A percentile compares a stretch with the other conserved stretches of the same genome.
Evolutionary conservation across 2,113 vertebrate genomes (phyloP).

Genomic region (Rhinoptilus africanus): DNA sequence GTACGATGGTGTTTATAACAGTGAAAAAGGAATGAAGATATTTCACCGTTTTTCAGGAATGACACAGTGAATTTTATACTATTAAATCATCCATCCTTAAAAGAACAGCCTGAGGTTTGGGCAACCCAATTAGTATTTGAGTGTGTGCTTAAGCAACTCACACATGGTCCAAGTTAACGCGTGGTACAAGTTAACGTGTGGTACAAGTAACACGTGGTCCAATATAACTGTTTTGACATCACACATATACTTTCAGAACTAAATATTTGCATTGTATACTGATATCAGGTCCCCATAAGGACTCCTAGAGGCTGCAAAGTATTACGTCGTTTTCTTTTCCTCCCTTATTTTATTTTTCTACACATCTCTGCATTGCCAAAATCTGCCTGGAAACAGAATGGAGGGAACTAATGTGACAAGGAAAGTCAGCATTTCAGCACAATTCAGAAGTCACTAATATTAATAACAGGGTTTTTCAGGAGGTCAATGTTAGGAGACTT

Average conservation of each 20-base stretch:
- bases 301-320: background rate
- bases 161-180: background rate
- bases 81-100: background rate
- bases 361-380: background rate
- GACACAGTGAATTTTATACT: background rate
- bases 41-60: background rate
- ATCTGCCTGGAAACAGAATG: background rate
- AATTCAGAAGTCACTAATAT: background rate
- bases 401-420: background rate
- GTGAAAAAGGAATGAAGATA: background rate
- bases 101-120: background rate
- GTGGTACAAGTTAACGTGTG: background rate
- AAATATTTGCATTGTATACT: background rate
- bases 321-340: background rate
- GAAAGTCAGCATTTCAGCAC: background rate
- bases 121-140: background rate
- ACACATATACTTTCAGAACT: no score
- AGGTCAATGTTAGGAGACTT: background rate
- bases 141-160: background rate
- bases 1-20: fast-evolving
- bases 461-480: background rate
- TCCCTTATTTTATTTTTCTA: background rate
- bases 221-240: background rate
- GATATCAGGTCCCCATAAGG: background rate
- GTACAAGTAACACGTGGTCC: background rate